Evolutionary conservation across 2,888 invertebrate genomes (phyloP).

Genomic region (Drosophila histrio): DNA sequence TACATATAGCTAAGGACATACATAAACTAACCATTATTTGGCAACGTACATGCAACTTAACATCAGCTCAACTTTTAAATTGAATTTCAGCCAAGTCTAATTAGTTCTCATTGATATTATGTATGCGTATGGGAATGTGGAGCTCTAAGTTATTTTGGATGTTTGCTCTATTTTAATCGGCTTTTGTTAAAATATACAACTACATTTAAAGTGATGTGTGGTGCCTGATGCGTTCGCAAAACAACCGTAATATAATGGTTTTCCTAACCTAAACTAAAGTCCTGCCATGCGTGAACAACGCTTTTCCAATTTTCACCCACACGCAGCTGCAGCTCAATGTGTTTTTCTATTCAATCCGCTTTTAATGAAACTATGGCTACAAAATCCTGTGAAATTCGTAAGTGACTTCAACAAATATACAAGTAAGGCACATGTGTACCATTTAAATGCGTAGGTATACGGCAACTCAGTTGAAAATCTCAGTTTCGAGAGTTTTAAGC

Average conservation of each 20-base stretch:
- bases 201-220: slow-evolving; percentile 5
- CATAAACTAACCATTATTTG: slow-evolving; percentile 9
- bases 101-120: slow-evolving; percentile 29
- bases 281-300: slow-evolving; percentile 34
- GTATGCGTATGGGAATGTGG: background rate
- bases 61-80: slow-evolving; percentile 45
- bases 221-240: slow-evolving; percentile 5
- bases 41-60: slow-evolving; percentile 8
- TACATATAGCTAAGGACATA: background rate
- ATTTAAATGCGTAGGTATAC: background rate
- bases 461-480: background rate
- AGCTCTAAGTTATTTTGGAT: background rate
- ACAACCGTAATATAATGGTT: slow-evolving; percentile 17
- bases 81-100: slow-evolving; percentile 46
- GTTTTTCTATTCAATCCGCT: slow-evolving; percentile 29
- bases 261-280: slow-evolving; percentile 45
- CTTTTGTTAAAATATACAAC: slow-evolving; percentile 13
- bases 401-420: slow-evolving; percentile 23
- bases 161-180: slow-evolving; percentile 30
- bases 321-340: slow-evolving; percentile 4
- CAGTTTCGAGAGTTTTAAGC: slow-evolving; percentile 44
- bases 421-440: background rate
- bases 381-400: slow-evolving; percentile 1
- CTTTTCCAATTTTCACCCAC: slow-evolving; percentile 26
- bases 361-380: slow-evolving; percentile 22